These are phyloP conservation scores for Bolborhynchus lineola DNA, from an alignment of 2,113 vertebrate genomes.

Conservation along the genomic window DNA sequence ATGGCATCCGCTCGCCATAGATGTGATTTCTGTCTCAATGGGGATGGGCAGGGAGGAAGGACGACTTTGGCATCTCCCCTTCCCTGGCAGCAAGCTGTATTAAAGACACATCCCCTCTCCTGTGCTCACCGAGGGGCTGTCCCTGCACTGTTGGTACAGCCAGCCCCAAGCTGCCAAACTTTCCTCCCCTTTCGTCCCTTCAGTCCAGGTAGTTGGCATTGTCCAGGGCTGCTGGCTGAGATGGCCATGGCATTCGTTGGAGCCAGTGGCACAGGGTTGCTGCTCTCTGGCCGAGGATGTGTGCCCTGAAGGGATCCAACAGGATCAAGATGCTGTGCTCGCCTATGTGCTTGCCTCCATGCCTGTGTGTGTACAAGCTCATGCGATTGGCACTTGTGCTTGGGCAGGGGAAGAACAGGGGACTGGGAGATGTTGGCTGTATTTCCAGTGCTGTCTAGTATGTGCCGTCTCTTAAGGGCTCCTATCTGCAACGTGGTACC, in stretches of 20 bases:
- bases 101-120: rapidly evolving
- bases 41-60: neutral
- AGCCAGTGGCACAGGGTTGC: neutral
- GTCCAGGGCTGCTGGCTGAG: neutral
- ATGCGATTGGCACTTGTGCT: rapidly evolving
- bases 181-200: neutral
- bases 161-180: neutral
- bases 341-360: neutral
- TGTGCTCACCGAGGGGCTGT: rapidly evolving
- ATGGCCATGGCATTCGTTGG: neutral
- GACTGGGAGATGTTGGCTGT: neutral
- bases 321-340: rapidly evolving
- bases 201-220: neutral
- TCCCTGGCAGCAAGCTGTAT: neutral
- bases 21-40: neutral
- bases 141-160: neutral
- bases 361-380: rapidly evolving
- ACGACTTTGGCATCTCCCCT: neutral
- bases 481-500: rapidly evolving
- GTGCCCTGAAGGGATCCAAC: rapidly evolving
- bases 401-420: rapidly evolving
- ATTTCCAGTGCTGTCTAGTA: neutral
- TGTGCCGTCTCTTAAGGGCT: rapidly evolving
- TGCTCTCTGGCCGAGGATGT: neutral
- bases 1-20: neutral